Percentiles rank a stretch among this genome's conserved stretches.
Evolutionary conservation across 2,797 vertebrate species (phyloP).

Genomic region (Parambassis ranga): DNA sequence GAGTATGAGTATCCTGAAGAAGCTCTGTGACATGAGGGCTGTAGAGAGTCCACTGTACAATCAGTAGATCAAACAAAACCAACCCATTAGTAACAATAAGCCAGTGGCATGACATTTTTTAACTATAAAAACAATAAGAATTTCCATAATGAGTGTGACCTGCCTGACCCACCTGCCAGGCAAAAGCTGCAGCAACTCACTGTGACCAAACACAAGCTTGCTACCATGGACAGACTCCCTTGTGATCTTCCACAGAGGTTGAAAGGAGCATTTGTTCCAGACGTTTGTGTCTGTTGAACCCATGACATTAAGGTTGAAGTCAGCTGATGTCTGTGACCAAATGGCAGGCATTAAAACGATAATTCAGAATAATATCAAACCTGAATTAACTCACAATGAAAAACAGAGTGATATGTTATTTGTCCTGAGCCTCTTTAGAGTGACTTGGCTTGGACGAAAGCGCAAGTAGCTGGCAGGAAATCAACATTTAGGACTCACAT

Average conservation of each 20-base stretch:
- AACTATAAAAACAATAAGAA: neutral
- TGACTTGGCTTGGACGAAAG: neutral
- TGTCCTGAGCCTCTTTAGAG: neutral
- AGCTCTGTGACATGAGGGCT: too few relatives aligned
- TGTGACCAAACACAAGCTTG: neutral
- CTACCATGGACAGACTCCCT: conserved; percentile 5
- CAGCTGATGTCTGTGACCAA: conserved; percentile 33
- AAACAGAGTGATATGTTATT: neutral
- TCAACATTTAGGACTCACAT: conserved; percentile 5
- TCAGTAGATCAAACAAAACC: too few relatives aligned
- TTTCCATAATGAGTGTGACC: neutral
- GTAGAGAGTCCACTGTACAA: too few relatives aligned
- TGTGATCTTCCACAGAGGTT: conserved; percentile 20
- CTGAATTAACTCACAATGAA: neutral
- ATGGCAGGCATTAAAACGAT: too few relatives aligned
- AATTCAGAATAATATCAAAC: neutral
- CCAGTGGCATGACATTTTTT: too few relatives aligned
- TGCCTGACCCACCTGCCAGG: neutral
- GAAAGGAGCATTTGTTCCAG: conserved; percentile 52
- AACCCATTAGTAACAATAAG: neutral
- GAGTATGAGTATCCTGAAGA: too few relatives aligned
- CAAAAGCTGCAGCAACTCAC: neutral
- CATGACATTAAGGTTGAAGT: conserved; percentile 41
- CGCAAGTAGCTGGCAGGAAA: conserved; percentile 28
- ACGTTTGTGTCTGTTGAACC: conserved; percentile 31